Evolutionary conservation across 2,888 invertebrate genomes (phyloP), one percentile per base, ranked within the genome.

Genomic region (Syritta pipiens): DNA sequence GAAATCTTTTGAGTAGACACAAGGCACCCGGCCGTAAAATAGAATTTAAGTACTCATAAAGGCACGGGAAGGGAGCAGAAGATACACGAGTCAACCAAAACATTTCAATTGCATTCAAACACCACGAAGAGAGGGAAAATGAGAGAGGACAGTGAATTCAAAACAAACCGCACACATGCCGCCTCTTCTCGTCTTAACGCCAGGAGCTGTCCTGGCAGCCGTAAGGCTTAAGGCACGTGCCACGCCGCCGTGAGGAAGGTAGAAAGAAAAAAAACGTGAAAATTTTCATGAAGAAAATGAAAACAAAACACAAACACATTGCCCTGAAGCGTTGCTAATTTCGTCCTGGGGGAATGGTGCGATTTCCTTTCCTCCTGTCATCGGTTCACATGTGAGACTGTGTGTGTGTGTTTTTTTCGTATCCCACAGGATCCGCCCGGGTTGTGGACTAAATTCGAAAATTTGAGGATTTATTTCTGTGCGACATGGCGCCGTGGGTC

Each of bases 141-240:
- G 37, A 37, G 28, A 26, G 40, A 35, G 26, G 49, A 48, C 7
- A 42, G 51, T 14, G 60, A 59, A 74, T 32, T 46, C 53, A 62
- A 71, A 71, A 71, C 74, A 53, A 74, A 75, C 74, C 67, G 19
- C 74, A 75, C 67, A 75, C 60, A 71, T 75, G 74, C 59, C 51
- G 42, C 69, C 9, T 14, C 17, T 24, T 22, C 46, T 57, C 53
- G 59, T 75, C 67, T 75, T 75, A 75, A 67, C 74, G 74, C 74
- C 60, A 67, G 59, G 51, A 37, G 67, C 59, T 60, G 67, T 67
- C 67, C 74, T 53, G 60, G 59, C 44, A 37, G 67, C 59, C 55
- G 67, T 67, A 40, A 60, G 67, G 30, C 60, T n/a, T n/a, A n/a
- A n/a, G 60, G 46, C 74, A 75, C 74, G 74, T 75, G 74, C 74